These are phyloP conservation scores for Hephaestus fuliginosus DNA, from an alignment of 2,797 vertebrate species.

Conservation along the genomic window DNA sequence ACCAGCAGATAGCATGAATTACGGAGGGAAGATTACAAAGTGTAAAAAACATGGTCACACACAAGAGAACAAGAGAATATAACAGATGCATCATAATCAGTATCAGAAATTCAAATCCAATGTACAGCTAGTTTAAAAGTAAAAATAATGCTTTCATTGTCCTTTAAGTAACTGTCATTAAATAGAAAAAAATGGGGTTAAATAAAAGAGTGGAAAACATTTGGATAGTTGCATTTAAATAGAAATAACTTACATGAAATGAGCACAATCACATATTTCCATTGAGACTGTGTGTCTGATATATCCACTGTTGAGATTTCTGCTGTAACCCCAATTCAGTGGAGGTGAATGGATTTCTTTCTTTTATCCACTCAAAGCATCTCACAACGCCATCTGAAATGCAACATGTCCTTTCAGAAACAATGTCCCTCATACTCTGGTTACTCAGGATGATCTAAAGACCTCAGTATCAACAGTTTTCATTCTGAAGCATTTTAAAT, in stretches of 20 bases:
- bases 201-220: not conserved
- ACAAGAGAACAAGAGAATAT: too few relatives aligned
- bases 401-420: not conserved
- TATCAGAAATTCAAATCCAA: not conserved
- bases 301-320: not conserved
- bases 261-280: not conserved
- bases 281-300: not conserved
- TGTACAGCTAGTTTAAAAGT: not conserved
- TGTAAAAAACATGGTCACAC: too few relatives aligned
- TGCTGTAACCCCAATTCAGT: not conserved
- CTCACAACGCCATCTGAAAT: not conserved
- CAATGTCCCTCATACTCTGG: not conserved
- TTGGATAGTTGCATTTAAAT: not conserved
- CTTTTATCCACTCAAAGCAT: not conserved
- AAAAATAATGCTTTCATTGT: not conserved
- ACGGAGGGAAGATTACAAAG: slow-evolving; percentile 2
- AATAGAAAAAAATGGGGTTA: not conserved
- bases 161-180: not conserved
- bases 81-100: not conserved
- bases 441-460: not conserved
- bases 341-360: not conserved
- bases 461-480: not conserved
- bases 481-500: not conserved
- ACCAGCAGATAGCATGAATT: not conserved
- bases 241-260: not conserved